Conservation (phyloP, 1,140 invertebrate species). For the Drosophila murphyi region DNA sequence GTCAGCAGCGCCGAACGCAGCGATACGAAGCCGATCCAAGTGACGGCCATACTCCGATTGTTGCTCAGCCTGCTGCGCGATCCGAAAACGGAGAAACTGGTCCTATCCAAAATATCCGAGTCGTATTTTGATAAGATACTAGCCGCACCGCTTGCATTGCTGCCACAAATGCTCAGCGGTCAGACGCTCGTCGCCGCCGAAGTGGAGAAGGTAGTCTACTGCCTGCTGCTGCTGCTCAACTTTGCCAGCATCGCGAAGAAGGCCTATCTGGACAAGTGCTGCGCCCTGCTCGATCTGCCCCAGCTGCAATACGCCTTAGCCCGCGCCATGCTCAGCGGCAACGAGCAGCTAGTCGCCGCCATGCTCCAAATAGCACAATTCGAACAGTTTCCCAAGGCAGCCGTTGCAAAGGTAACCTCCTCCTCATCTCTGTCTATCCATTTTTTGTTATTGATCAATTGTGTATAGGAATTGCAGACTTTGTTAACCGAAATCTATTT, state of each 20-base stretch:
- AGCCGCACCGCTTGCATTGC: slow-evolving; percentile 43
- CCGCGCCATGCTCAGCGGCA: slow-evolving; percentile 65
- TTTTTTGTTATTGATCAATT: no score
- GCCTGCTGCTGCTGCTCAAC: slow-evolving; percentile 71
- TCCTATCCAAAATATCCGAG: slow-evolving; percentile 74
- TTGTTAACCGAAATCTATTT: no score
- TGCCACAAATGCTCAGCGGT: slow-evolving; percentile 55
- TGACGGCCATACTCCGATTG: slow-evolving; percentile 63
- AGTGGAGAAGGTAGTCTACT: slow-evolving; percentile 75
- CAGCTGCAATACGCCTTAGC: slow-evolving; percentile 76
- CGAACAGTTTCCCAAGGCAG: slow-evolving; percentile 68
- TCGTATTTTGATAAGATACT: slow-evolving; percentile 83
- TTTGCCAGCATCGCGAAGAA: slow-evolving; percentile 80
- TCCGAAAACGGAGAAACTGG: slow-evolving; percentile 73
- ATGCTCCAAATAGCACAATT: slow-evolving; percentile 79
- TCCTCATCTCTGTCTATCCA: no score
- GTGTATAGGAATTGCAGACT: no score
- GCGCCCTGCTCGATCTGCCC: slow-evolving; percentile 56
- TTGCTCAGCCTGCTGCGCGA: slow-evolving; percentile 62
- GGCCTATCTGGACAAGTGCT: slow-evolving; percentile 78
- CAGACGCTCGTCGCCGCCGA: slow-evolving; percentile 56
- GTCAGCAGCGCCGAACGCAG: slow-evolving; percentile 62
- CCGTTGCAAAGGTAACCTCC: slow-evolving; percentile 69
- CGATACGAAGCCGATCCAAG: slow-evolving; percentile 56
- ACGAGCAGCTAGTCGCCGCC: slow-evolving; percentile 58